These are phyloP conservation scores for Sarcophaga caerulescens DNA, from an alignment of 2,888 invertebrate genomes.

Conservation along the genomic window DNA sequence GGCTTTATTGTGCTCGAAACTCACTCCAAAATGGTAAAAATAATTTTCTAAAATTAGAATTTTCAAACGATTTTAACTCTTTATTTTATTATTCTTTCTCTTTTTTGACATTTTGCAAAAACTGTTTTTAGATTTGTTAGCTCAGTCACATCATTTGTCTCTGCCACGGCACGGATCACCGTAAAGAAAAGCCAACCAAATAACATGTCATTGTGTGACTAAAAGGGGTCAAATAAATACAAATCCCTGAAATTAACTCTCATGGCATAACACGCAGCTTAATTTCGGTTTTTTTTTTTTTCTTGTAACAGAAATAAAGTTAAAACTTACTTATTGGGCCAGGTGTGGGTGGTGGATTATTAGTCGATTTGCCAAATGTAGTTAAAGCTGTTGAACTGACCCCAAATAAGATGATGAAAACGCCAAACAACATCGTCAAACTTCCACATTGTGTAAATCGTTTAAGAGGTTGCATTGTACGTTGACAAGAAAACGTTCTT, in stretches of 20 bases:
- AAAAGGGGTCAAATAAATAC: background rate
- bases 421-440: slow-evolving; percentile 80
- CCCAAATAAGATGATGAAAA: slow-evolving; percentile 81
- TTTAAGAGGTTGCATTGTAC: slow-evolving; percentile 80
- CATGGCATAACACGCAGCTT: background rate
- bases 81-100: too few relatives aligned
- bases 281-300: background rate
- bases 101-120: too few relatives aligned
- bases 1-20: too few relatives aligned
- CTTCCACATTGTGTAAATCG: slow-evolving; percentile 81
- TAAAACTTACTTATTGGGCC: slow-evolving; percentile 83
- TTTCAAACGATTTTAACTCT: too few relatives aligned
- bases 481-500: background rate
- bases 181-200: background rate
- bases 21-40: too few relatives aligned
- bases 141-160: too few relatives aligned
- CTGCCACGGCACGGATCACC: too few relatives aligned
- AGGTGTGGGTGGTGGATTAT: slow-evolving; percentile 83
- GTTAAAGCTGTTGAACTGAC: slow-evolving; percentile 85
- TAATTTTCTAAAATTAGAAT: too few relatives aligned
- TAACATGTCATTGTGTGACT: background rate
- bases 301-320: background rate
- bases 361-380: slow-evolving; percentile 86
- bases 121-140: too few relatives aligned
- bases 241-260: background rate